These are phyloP conservation scores for Copidosoma aretas DNA, from an alignment of 2,888 invertebrate genomes.

Conservation along the genomic window DNA sequence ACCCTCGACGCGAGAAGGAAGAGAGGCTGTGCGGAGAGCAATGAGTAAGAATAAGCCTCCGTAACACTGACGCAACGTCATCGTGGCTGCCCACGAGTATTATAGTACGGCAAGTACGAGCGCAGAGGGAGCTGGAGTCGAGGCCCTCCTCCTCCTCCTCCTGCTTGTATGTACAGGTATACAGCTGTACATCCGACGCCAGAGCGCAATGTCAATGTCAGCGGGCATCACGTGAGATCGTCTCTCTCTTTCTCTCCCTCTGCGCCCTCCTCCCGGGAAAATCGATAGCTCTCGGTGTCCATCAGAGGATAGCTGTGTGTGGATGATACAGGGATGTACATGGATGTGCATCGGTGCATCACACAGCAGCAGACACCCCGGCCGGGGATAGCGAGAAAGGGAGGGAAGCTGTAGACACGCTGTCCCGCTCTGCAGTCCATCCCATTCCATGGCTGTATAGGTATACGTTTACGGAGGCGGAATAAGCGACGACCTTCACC, in stretches of 20 bases:
- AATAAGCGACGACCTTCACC: constrained; percentile 24
- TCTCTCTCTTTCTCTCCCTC: constrained; percentile 35
- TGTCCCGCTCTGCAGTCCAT: neutral
- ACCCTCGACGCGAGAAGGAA: neutral
- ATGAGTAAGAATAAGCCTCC: too few species aligned
- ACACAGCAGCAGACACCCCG: constrained; percentile 40
- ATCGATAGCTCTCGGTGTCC: constrained; percentile 59
- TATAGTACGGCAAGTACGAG: constrained; percentile 47
- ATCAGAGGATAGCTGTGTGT: neutral
- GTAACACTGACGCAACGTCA: too few species aligned
- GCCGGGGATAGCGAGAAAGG: constrained; percentile 26
- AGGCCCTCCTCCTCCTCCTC: constrained; percentile 15
- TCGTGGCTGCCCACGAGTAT: too few species aligned
- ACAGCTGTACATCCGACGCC: neutral
- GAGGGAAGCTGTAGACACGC: neutral
- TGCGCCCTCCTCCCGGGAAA: constrained; percentile 40
- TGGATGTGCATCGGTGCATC: too few species aligned
- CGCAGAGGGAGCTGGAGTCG: constrained; percentile 53
- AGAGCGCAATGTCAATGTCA: constrained; percentile 62
- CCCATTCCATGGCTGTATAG: neutral
- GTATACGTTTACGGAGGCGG: neutral
- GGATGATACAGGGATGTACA: too few species aligned
- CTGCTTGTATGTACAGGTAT: neutral
- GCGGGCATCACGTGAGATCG: constrained; percentile 56
- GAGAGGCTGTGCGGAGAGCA: neutral